Conservation (phyloP, 92 coral and sea anemone genomes). For the Umimayanthus chanpuru region DNA sequence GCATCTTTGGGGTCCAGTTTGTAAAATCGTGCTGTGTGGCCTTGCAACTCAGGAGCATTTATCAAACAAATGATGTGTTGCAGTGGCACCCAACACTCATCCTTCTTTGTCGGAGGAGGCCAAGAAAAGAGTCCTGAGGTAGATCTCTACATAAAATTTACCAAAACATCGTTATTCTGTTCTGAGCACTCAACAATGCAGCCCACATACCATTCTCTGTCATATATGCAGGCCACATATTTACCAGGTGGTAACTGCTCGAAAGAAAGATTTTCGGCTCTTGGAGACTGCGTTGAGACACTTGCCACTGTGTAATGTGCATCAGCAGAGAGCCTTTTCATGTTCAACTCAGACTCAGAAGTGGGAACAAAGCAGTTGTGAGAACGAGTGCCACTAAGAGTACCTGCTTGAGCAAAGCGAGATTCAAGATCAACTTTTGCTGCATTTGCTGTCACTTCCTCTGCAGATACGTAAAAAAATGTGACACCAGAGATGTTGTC, state of each 20-base stretch:
- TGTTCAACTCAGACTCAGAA: slow-evolving; percentile 1
- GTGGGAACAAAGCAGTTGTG: slow-evolving; percentile 35
- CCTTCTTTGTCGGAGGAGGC: neutral
- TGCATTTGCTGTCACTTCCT: neutral
- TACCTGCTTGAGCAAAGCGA: slow-evolving; percentile 11
- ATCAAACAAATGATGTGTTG: slow-evolving; percentile 28
- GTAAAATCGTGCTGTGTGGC: neutral
- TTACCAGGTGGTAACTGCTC: slow-evolving; percentile 14
- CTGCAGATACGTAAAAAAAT: neutral
- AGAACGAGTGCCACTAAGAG: slow-evolving; percentile 15
- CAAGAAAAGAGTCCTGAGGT: slow-evolving; percentile 22
- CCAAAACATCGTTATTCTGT: neutral
- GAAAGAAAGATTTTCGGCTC: neutral
- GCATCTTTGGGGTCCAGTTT: no score
- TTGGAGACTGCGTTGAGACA: no score
- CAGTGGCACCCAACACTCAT: slow-evolving; percentile 32
- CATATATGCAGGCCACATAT: slow-evolving; percentile 25
- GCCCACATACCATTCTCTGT: slow-evolving; percentile 11
- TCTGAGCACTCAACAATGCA: slow-evolving; percentile 10
- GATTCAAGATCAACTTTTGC: neutral
- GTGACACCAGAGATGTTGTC: neutral
- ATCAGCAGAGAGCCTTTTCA: slow-evolving; percentile 34
- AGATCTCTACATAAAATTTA: neutral
- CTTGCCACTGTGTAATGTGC: slow-evolving; percentile 14
- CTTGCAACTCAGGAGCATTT: slow-evolving; percentile 28